Base-by-base conservation (phyloP, 2,113 vertebrate genomes). In the Murina feae region DNA sequence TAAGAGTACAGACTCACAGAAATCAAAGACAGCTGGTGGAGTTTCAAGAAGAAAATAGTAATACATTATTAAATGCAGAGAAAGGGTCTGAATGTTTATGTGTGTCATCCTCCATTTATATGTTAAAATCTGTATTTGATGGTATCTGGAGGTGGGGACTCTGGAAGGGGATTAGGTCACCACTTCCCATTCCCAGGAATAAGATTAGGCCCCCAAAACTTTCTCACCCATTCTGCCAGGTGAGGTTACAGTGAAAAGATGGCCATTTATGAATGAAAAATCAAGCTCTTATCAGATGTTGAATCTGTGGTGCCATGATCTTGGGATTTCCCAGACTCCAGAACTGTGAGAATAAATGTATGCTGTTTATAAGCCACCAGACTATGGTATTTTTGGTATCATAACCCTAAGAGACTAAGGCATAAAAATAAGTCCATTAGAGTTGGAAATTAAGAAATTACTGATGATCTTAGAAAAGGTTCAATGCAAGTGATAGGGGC, bases 1-100 rank as follows among this genome's bases (percentile, higher is more conserved):
- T 23, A 75, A 55, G 21, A 91, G 8, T 58, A 20, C 30, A 21
- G 66, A 89, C 32, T 80, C 39, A 93, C n/a, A 86, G 42, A 93
- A 88, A 71, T 91, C 44, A 90, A 81, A 95, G 49, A 85, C 42
- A 89, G 11, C 53, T 37, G n/a, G n/a, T n/a, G n/a, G n/a, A n/a
- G n/a, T 85, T 94, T 91, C 53, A 94, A 58, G 65, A 79, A 88
- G 55, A 92, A 89, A 89, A 32, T 23, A 91, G 35, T 28, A 75
- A 63, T 39, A 76, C 49, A 32, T 39, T 90, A 86, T 65, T 81
- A 95, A 96, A 78, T 6, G 6, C 5, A 82, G 75, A 94, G 91
- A 69, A 86, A 65, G 14, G 39, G 44, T 65, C 18, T 80, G 83
- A 49, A 87, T 79, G 25, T 80, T 71, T 58, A 30, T 25, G 58